Percentiles rank a stretch among this genome's conserved stretches.
phyloP scores from a whole-genome alignment of 2,888 invertebrate genomes.

The Marronus borbonicus region DNA sequence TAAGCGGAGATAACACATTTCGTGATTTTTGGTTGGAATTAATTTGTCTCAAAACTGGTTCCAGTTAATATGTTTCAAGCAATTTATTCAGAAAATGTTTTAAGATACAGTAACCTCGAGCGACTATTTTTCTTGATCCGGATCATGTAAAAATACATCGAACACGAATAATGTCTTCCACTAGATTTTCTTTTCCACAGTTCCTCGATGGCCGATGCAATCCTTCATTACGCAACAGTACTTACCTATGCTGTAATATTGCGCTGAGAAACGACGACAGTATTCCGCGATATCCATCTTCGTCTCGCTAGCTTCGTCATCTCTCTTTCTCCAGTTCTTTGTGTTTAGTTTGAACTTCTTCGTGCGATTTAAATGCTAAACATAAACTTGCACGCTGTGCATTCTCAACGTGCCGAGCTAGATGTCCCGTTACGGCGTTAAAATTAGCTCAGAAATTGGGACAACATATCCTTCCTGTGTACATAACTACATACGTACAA shows the following conservation, averaged over 20 bases:
- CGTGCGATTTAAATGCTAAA: slow-evolving; percentile 48
- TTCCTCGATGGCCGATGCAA: background rate
- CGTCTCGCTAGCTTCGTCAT: background rate
- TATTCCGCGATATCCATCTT: slow-evolving; percentile 10
- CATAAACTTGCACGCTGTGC: slow-evolving; percentile 49
- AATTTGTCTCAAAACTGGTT: no score
- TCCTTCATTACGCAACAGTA: background rate
- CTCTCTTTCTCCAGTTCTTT: slow-evolving; percentile 11
- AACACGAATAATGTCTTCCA: no score
- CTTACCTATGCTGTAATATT: slow-evolving; percentile 11
- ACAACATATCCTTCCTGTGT: slow-evolving; percentile 51
- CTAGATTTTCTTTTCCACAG: no score
- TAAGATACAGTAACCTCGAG: no score
- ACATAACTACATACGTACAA: slow-evolving; percentile 1
- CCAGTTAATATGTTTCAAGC: no score
- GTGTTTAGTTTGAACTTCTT: slow-evolving; percentile 17
- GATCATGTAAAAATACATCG: no score
- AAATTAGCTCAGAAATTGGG: slow-evolving; percentile 52
- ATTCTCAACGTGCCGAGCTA: slow-evolving; percentile 50
- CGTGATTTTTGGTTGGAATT: no score
- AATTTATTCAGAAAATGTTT: no score
- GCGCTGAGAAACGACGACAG: slow-evolving; percentile 9
- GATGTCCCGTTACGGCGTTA: slow-evolving; percentile 49
- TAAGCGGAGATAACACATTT: no score
- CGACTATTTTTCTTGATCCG: no score